Evolutionary conservation across 2,888 invertebrate species (phyloP), one percentile per base, ranked within the genome.

Genomic region (Platerodrilus igneus): DNA sequence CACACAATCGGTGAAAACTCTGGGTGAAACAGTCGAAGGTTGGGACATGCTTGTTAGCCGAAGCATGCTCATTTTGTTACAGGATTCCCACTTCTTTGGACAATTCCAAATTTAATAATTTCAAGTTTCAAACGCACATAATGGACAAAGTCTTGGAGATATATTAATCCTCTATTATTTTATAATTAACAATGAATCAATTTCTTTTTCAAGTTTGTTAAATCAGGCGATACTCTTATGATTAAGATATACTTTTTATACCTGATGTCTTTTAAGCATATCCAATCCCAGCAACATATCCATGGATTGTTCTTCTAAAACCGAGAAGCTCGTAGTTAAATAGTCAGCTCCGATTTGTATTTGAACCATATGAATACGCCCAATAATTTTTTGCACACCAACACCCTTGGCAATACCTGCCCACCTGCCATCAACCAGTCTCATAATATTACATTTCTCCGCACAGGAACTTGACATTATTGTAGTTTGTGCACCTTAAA

Each of bases 401-500:
- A 99, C 96, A 35, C 97, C 97, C 71, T 94, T 94, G 1, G 97
- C 97, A 45, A 95, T 84, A 2, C 96, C 96, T 2, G 91, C 86
- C 91, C 95, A 97, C 63, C 93, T 79, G 0, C 81, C 83, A 63
- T 97, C 97, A 2, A 86, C 92, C 52, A 83, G 76, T 62, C 91
- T 76, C 83, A 88, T 90, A 37, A 92, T 89, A 62, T 90, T 86
- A 68, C 95, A 96, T 19, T 93, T 74, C 64, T 95, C 93, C 1
- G 96, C 96, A 69, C 95, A 96, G 1, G 83, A 81, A 43, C 91
- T 86, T 26, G 95, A 96, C 95, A 99, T 97, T 40, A 99, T 95
- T 3, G 99, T 97, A 19, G 93, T 89, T 72, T 99, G 97, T 33
- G 97, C 97, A 29, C 83, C 67, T 67, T 38, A 39, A 50, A 28